phyloP scores from a whole-genome alignment of 2,113 vertebrate genomes.

The Scomber colias region DNA sequence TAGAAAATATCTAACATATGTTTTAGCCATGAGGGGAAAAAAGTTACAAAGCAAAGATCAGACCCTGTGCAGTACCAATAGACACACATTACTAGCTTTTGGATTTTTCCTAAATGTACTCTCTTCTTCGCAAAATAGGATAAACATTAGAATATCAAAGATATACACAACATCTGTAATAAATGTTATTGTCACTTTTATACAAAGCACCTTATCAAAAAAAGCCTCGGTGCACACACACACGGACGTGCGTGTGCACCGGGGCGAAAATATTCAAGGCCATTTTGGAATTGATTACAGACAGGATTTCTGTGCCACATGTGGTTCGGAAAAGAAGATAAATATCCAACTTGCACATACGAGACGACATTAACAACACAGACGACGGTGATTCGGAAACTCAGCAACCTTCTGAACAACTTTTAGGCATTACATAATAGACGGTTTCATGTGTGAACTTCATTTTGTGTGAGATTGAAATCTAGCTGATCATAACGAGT shows the following conservation, averaged over 20 bases:
- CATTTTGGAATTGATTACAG: conserved; percentile 83
- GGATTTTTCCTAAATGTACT: conserved; percentile 82
- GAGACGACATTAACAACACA: conserved; percentile 67
- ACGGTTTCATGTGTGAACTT: not conserved
- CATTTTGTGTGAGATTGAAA: not conserved
- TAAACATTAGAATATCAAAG: conserved; percentile 97
- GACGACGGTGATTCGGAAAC: conserved; percentile 48
- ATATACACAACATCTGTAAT: conserved; percentile 96
- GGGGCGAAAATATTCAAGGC: conserved; percentile 77
- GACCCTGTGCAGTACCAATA: conserved; percentile 95
- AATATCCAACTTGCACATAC: conserved; percentile 59
- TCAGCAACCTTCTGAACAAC: conserved; percentile 12
- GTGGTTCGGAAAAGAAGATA: conserved; percentile 54
- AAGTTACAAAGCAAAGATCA: conserved; percentile 97
- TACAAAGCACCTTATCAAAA: conserved; percentile 97
- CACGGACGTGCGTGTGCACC: conserved; percentile 79
- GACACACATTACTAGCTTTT: conserved; percentile 83
- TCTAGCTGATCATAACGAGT: not conserved
- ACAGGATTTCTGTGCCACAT: conserved; percentile 59
- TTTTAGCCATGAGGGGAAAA: conserved; percentile 95
- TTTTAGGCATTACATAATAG: not conserved
- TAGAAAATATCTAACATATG: conserved; percentile 97
- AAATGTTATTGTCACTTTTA: conserved; percentile 89
- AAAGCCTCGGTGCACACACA: conserved; percentile 90
- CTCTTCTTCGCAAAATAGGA: conserved; percentile 76